A percentile compares a stretch with the other conserved stretches of the same genome.
Conservation (phyloP, 1,140 invertebrate genomes). For the Drosophila micromelanica region DNA sequence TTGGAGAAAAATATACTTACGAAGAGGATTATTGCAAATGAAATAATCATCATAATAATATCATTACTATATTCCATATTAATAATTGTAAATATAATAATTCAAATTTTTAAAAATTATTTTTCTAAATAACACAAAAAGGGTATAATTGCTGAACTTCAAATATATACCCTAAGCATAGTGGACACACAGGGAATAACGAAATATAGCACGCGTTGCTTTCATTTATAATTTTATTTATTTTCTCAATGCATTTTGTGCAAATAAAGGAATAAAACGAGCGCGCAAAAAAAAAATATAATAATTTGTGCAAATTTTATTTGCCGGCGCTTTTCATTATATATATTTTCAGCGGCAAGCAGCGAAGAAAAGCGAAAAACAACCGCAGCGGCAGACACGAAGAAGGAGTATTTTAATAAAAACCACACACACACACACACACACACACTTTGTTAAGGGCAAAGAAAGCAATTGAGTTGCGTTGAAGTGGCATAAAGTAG, state of each 20-base stretch:
- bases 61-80: no score
- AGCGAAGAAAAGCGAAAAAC: slow-evolving; percentile 24
- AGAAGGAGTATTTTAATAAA: slow-evolving; percentile 74
- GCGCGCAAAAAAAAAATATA: slow-evolving; percentile 45
- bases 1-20: no score
- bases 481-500: slow-evolving; percentile 82
- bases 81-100: no score
- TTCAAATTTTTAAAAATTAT: no score
- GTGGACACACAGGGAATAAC: slow-evolving; percentile 19
- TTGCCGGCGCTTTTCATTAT: slow-evolving; percentile 82
- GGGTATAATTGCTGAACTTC: no score
- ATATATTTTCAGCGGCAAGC: slow-evolving; percentile 55
- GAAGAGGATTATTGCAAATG: no score
- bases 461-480: slow-evolving; percentile 82
- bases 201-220: slow-evolving; percentile 54
- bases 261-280: slow-evolving; percentile 72
- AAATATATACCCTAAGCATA: no score
- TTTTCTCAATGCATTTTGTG: slow-evolving; percentile 75
- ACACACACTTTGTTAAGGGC: slow-evolving; percentile 65
- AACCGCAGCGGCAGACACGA: slow-evolving; percentile 43
- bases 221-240: slow-evolving; percentile 83
- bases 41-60: no score
- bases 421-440: slow-evolving; percentile 44
- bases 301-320: slow-evolving; percentile 83
- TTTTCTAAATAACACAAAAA: no score